phyloP scores from a whole-genome alignment of 2,888 invertebrate species.

The Eurytoma adleriae region DNA sequence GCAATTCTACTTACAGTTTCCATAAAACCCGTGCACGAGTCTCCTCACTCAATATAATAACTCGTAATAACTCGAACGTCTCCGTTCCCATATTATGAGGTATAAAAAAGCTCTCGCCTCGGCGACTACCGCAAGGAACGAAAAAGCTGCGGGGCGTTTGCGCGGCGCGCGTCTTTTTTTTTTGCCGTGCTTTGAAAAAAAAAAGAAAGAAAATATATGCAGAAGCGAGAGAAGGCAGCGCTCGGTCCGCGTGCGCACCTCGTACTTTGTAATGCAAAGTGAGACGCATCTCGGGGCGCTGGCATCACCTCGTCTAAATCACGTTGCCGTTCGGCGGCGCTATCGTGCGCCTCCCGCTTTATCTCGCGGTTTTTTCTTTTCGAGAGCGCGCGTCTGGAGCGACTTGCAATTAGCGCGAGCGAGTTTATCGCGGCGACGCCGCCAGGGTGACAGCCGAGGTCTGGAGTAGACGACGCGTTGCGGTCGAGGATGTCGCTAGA shows the following conservation, averaged over 20 bases:
- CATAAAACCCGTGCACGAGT: background rate
- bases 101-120: conserved; percentile 51
- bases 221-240: background rate
- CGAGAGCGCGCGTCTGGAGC: background rate
- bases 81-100: conserved; percentile 48
- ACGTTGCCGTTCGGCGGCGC: background rate
- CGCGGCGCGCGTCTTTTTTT: background rate
- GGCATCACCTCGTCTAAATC: conserved; percentile 30
- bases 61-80: conserved; percentile 52
- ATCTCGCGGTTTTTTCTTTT: conserved; percentile 1
- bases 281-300: background rate
- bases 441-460: too few relatives aligned
- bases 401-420: conserved; percentile 34
- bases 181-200: conserved; percentile 6
- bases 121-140: conserved; percentile 9
- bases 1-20: too few relatives aligned
- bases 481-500: too few relatives aligned
- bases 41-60: background rate
- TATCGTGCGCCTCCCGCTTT: conserved; percentile 17
- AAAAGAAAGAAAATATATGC: background rate
- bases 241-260: background rate
- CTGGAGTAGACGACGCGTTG: too few relatives aligned
- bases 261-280: conserved; percentile 51
- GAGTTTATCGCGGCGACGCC: background rate
- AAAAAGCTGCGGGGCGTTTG: conserved; percentile 27